These are phyloP conservation scores for Heterodera filipjevi DNA, from an alignment of 2,888 invertebrate species.

Conservation along the genomic window DNA sequence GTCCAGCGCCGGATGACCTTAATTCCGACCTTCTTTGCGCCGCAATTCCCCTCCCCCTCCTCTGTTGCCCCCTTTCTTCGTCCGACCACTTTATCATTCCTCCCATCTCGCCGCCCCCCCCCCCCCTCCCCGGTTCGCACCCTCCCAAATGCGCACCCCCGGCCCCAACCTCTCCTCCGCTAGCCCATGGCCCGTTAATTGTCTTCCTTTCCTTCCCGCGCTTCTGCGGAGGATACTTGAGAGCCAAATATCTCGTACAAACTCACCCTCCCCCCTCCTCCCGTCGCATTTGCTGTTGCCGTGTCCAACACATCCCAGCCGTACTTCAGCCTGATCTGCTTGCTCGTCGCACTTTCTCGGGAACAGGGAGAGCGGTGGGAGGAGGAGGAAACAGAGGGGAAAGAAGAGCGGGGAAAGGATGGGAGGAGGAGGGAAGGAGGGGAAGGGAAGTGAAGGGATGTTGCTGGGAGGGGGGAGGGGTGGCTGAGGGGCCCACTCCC, in stretches of 20 bases:
- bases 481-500: neutral
- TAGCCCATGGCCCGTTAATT: slow-evolving; percentile 8
- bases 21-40: slow-evolving; percentile 20
- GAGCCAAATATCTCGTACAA: neutral
- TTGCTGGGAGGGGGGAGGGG: too few relatives aligned
- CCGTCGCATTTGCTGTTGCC: neutral
- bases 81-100: neutral
- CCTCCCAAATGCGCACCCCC: slow-evolving; percentile 2
- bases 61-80: neutral
- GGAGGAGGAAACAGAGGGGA: neutral
- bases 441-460: too few relatives aligned
- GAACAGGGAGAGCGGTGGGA: neutral
- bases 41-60: neutral
- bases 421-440: too few relatives aligned
- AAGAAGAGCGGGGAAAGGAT: too few relatives aligned
- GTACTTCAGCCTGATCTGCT: slow-evolving; percentile 10
- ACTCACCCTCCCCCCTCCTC: neutral
- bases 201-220: neutral
- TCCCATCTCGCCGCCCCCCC: neutral
- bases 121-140: neutral
- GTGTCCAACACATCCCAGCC: slow-evolving; percentile 7
- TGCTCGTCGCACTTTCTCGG: neutral
- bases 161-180: neutral
- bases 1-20: neutral
- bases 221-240: slow-evolving; percentile 13